Evolutionary conservation across 2,888 invertebrate genomes (phyloP).

Genomic region (Acrobasis repandana): DNA sequence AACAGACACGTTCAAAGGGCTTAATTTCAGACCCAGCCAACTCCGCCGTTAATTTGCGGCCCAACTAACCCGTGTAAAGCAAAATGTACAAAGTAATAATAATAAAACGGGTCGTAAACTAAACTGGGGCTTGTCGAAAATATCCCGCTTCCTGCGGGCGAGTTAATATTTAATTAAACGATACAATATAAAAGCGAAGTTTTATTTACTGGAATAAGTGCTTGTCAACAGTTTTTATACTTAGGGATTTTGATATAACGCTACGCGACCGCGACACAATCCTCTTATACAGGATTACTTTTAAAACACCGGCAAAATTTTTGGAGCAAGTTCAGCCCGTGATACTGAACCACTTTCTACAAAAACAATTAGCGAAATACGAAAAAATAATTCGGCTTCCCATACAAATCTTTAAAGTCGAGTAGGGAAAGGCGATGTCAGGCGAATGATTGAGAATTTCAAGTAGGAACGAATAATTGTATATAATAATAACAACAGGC

Average conservation of each 20-base stretch:
- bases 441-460: too few species aligned
- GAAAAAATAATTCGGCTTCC: too few species aligned
- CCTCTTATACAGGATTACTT: too few species aligned
- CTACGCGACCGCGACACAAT: too few species aligned
- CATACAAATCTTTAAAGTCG: too few species aligned
- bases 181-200: background rate
- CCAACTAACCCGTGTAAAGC: conserved; percentile 9
- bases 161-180: background rate
- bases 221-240: background rate
- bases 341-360: too few species aligned
- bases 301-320: too few species aligned
- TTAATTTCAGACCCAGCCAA: background rate
- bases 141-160: background rate
- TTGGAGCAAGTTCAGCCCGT: too few species aligned
- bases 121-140: conserved; percentile 7
- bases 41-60: background rate
- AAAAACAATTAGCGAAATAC: too few species aligned
- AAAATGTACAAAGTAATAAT: conserved; percentile 17
- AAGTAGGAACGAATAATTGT: too few species aligned
- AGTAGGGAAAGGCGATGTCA: too few species aligned
- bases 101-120: conserved; percentile 23
- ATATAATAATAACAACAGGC: too few species aligned
- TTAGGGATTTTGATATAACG: background rate
- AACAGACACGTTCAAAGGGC: background rate
- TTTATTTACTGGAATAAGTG: background rate